A percentile compares a stretch with the other conserved stretches of the same genome.
phyloP scores from a whole-genome alignment of 2,888 invertebrate genomes.

The Nymphalis urticae region DNA sequence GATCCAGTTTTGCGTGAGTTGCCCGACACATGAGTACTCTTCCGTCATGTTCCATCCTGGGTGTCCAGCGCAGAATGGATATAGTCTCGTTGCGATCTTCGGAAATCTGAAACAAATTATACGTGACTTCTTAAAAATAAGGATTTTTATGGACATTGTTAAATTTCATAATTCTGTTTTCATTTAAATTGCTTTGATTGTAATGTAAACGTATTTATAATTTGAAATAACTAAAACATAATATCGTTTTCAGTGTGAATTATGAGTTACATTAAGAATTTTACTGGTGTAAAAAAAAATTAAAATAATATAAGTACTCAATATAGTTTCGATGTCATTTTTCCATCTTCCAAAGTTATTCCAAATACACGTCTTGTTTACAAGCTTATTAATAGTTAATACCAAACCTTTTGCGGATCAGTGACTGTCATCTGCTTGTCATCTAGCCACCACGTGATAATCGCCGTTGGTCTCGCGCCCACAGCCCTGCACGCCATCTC shows the following conservation, averaged over 20 bases:
- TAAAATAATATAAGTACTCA: too few species aligned
- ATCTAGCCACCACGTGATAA: constrained; percentile 93
- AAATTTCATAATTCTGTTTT: neutral
- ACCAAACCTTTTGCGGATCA: constrained; percentile 61
- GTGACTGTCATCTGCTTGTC: constrained; percentile 82
- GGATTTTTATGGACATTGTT: neutral
- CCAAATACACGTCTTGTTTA: too few species aligned
- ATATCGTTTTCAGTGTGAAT: too few species aligned
- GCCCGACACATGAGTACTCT: constrained; percentile 90
- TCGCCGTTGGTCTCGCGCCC: constrained; percentile 92
- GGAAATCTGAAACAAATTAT: constrained; percentile 83
- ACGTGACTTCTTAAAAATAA: neutral
- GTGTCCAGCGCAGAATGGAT: constrained; percentile 88
- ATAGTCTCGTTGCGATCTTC: constrained; percentile 90
- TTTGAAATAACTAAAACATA: too few species aligned
- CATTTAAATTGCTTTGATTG: too few species aligned
- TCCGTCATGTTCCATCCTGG: constrained; percentile 89
- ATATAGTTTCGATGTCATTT: too few species aligned
- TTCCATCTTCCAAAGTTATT: too few species aligned
- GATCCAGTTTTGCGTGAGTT: constrained; percentile 87
- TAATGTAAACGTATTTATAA: neutral
- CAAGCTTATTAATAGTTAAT: neutral
- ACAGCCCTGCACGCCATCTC: constrained; percentile 91
- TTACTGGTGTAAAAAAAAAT: too few species aligned
- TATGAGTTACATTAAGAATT: too few species aligned